Base-by-base conservation (phyloP, 2,888 invertebrate species). In the Hirtodrosophila duncani region DNA sequence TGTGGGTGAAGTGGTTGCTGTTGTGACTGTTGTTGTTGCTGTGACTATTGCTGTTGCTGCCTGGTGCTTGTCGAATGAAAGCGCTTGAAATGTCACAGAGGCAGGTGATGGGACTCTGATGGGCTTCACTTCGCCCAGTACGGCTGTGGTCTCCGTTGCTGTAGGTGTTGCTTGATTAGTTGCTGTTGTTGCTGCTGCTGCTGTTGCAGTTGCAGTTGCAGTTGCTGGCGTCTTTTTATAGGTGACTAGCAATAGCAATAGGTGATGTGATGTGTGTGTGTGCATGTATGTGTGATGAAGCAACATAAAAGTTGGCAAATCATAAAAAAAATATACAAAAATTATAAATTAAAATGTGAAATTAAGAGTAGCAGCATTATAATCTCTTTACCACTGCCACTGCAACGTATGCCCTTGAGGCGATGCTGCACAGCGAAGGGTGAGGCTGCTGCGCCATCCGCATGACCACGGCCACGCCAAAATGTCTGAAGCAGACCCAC, bases 141-240 rank as follows among this genome's bases (percentile, higher is more conserved):
- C 38, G 60, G 14, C 16, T 46, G 41, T 31, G 17, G 53, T n/a
- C 23, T 29, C 17, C 29, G 29, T 29, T 33, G 20, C 21, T 33
- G 34, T 11, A 55, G 61, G 6, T 24, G 56, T 23, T 45, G 55
- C 3, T 48, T n/a, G n/a, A n/a, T n/a, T n/a, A n/a, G 42, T 17
- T 37, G 58, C 14, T 42, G 34, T 9, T 34, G 56, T 27, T 50
- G 33, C 26, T 39, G 58, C 23, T 59, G 75, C 23, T 38, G 44
- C 48, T 49, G 63, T 49, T 57, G 63, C 53, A 56, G 70, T 63
- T 66, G 61, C 20, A 42, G 55, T 37, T 31, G 55, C 37, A 61
- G 63, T 48, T 31, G 63, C 55, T 36, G 89, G 89, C 72, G 90
- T 89, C 87, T 93, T 93, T 91, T 94, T 94, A 91, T 94, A 95